A percentile compares a stretch with the other conserved stretches of the same genome.
These are phyloP conservation scores for Cranoglanis bouderius DNA, from an alignment of 2,113 vertebrate species.

Conservation along the genomic window DNA sequence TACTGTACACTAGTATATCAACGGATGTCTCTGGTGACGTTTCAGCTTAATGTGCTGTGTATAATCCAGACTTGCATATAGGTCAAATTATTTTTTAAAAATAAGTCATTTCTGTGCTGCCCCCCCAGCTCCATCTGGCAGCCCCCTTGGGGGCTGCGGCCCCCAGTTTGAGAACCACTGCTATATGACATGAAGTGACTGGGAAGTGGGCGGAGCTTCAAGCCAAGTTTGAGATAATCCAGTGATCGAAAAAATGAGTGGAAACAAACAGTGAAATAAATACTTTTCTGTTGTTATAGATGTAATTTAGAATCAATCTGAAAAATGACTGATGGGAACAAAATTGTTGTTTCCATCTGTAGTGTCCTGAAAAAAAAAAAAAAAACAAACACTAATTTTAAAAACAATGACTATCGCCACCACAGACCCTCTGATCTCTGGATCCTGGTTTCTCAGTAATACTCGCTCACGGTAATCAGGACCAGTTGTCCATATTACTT, in stretches of 20 bases:
- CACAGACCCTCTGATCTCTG: neutral
- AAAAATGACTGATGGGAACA: neutral
- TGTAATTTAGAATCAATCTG: neutral
- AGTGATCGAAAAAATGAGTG: neutral
- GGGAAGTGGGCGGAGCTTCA: neutral
- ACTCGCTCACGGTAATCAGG: neutral
- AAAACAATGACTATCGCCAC: no score
- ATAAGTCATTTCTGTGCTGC: no score
- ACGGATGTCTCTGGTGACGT: no score
- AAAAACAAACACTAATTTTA: no score
- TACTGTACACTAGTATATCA: no score
- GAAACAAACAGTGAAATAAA: neutral
- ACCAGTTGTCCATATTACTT: constrained; percentile 1
- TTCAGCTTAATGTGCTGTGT: no score
- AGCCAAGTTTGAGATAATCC: neutral
- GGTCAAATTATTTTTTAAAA: no score
- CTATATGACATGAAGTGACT: neutral
- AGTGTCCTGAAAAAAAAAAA: no score
- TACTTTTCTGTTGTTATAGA: neutral
- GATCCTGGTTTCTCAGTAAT: neutral
- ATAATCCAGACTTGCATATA: no score
- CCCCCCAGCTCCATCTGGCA: no score
- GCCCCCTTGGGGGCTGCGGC: no score
- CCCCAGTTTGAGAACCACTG: no score
- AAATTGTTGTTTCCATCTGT: neutral